Evolutionary conservation across 2,888 invertebrate genomes (phyloP).

Genomic region (Cosmia trapezina): DNA sequence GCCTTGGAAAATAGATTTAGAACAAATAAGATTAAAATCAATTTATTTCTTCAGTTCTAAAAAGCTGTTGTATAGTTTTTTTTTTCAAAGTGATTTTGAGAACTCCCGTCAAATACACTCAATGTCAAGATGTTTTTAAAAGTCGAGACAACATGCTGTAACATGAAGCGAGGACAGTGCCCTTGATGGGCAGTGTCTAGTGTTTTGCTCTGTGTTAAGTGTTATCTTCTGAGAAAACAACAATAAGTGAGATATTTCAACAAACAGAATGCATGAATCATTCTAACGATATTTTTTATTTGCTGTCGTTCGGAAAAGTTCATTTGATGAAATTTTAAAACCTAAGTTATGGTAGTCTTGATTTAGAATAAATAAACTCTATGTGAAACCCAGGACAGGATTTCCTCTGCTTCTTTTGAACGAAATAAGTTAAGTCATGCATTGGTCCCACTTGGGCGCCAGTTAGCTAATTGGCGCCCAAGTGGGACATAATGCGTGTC

Average conservation of each 20-base stretch:
- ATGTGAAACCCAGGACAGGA: background rate
- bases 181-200: background rate
- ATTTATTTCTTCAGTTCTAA: background rate
- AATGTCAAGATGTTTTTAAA: background rate
- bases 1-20: background rate
- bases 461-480: constrained; percentile 17
- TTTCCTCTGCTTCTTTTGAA: background rate
- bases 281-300: background rate
- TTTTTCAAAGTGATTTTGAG: background rate
- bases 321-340: background rate
- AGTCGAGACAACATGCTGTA: background rate
- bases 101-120: background rate
- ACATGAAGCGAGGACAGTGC: background rate
- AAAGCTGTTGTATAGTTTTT: background rate
- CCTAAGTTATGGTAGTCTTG: background rate
- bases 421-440: background rate
- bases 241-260: background rate
- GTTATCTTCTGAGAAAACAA: background rate
- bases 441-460: constrained; percentile 6
- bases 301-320: background rate
- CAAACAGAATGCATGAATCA: background rate
- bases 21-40: background rate
- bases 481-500: background rate
- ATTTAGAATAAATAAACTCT: background rate
- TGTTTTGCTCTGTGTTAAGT: background rate